Evolutionary conservation across 2,113 vertebrate genomes (phyloP), one percentile per base, ranked within the genome.

Genomic region (Perognathus longimembris): DNA sequence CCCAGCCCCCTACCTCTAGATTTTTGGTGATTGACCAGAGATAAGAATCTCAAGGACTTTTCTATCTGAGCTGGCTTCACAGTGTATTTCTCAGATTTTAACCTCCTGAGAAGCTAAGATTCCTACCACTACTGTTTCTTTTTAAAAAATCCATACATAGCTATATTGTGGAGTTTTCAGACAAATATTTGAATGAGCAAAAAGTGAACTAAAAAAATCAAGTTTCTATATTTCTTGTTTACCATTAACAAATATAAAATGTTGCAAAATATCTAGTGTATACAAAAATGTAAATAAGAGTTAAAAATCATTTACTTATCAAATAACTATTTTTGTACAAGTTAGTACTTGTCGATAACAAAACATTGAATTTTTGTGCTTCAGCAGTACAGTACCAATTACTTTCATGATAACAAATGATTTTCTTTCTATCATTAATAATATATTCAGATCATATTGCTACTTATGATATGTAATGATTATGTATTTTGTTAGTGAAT

Each of bases 181-280:
- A n/a, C 67, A 91, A 85, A 88, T 85, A 71, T 83, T 83, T 59
- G 14, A 82, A 28, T 74, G n/a, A 7, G 21, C 85, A 8, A n/a
- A 67, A 26, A 30, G 54, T 45, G 1, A n/a, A 38, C 8, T 6
- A 70, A 1, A 75, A 76, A 85, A 89, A 66, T 28, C 11, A 84
- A 38, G 34, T 26, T 77, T 66, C 34, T n/a, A 1, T 76, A 12
- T 42, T 89, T 12, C 59, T 3, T 80, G 17, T 77, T 76, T 85
- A 7, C 76, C 32, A 80, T 64, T 95, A 74, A 17, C 21, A 78
- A 78, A 28, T 57, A 76, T 14, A 86, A 9, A 64, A 2, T 24
- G 4, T 85, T 88, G 4, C 21, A 80, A 42, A 76, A 88, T 36
- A 61, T 30, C 2, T 64, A 86, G 22, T 26, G 1, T 40, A 61